Evolutionary conservation across 1,140 invertebrate genomes (phyloP), one percentile per base, ranked within the genome.

Genomic region (Agrilus planipennis): DNA sequence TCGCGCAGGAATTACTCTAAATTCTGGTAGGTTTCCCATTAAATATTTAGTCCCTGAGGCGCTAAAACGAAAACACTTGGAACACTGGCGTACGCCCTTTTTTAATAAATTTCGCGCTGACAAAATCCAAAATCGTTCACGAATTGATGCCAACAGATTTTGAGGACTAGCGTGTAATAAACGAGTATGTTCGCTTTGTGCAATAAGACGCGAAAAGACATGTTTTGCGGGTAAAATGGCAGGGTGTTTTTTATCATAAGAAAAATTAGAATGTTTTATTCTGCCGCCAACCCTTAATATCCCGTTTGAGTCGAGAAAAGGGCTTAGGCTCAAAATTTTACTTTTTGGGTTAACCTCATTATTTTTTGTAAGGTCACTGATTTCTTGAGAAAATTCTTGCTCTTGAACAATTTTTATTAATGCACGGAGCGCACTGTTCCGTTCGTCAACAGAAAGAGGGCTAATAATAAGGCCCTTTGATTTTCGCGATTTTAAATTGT

Each of bases 21-120:
- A n/a, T 3, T 9, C 4, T 2, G 60, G 64, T 14, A 67, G 39
- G 19, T 63, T 44, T 2, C 51, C 56, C 61, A 64, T 63, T 0
- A 45, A 42, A 28, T 51, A 45, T 1, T 52, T 34, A 3, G 12
- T 36, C 14, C 10, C 11, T 21, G 5, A 7, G 0, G 38, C 28
- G 6, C 35, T 35, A n/a, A 16, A 11, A 42, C 32, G 43, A 27
- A 44, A 51, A 41, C 41, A 51, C 14, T 3, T 23, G 11, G 47
- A 17, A 28, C 46, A 55, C 25, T 34, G 42, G 3, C 42, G 17
- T 14, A 50, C 32, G 4, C 50, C 37, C 15, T 45, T 43, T 20
- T 46, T 49, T 1, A 52, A 39, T 29, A 44, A 16, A 11, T 41
- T 9, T 34, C 46, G 39, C 6, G 49, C 52, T 41, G 23, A 44